Evolutionary conservation across 2,797 vertebrate species (phyloP).

Genomic region (Telmatherina bonti): DNA sequence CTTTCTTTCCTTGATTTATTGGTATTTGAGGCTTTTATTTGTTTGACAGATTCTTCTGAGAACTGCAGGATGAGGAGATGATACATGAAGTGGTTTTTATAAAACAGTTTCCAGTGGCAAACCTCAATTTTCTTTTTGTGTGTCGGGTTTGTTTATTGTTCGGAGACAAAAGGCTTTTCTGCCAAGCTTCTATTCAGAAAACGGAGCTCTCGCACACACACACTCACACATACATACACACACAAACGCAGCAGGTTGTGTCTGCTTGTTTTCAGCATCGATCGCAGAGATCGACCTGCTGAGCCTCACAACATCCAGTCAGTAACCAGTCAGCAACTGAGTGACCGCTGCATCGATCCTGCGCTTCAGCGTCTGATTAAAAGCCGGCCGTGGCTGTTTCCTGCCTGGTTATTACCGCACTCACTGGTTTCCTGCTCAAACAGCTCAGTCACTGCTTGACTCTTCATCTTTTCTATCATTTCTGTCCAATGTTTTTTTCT

Average conservation of each 20-base stretch:
- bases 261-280: conserved; percentile 74
- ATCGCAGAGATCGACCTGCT: conserved; percentile 64
- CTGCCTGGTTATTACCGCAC: conserved; percentile 40
- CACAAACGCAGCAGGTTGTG: conserved; percentile 58
- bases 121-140: conserved; percentile 23
- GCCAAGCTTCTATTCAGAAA: conserved; percentile 18
- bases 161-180: conserved; percentile 37
- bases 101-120: conserved; percentile 32
- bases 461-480: conserved; percentile 7
- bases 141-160: conserved; percentile 29
- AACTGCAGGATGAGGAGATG: conserved; percentile 8
- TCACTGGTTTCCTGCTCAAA: conserved; percentile 28
- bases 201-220: conserved; percentile 13
- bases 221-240: conserved; percentile 24
- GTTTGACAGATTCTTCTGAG: not conserved
- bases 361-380: conserved; percentile 52
- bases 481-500: not conserved
- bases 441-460: not conserved
- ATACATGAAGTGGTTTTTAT: conserved; percentile 33
- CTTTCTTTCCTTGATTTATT: not conserved
- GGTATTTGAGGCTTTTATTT: not conserved
- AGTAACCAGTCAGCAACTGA: conserved; percentile 60
- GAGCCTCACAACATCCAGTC: conserved; percentile 66
- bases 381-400: conserved; percentile 41
- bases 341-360: conserved; percentile 41